Evolutionary conservation across 2,113 vertebrate genomes (phyloP).

Genomic region (Pandion haliaetus): DNA sequence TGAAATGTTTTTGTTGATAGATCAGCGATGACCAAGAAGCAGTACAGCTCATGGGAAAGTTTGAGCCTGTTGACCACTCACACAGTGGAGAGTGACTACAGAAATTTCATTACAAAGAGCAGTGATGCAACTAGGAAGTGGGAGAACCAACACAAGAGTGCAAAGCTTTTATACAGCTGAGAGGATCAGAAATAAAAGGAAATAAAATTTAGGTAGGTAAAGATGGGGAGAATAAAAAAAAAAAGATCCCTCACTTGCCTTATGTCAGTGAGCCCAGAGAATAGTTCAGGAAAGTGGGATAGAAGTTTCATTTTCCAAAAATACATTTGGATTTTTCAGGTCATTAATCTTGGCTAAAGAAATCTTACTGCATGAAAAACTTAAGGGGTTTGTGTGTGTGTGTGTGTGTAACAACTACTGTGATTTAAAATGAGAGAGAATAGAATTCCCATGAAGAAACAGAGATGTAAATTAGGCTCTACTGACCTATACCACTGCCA

Average conservation of each 20-base stretch:
- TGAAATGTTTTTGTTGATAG: slow-evolving; percentile 21
- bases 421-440: neutral
- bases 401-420: neutral
- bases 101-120: neutral
- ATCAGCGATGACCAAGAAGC: slow-evolving; percentile 42
- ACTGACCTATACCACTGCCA: neutral
- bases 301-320: slow-evolving; percentile 3
- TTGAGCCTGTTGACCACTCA: slow-evolving; percentile 32
- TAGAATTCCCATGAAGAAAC: neutral
- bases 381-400: fast-evolving
- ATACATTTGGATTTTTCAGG: neutral
- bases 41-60: slow-evolving; percentile 51
- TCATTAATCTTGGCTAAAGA: neutral
- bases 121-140: neutral
- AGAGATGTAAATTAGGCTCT: neutral
- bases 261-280: neutral
- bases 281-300: neutral
- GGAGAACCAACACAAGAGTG: neutral
- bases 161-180: neutral
- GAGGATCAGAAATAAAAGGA: neutral
- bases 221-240: neutral
- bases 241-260: neutral
- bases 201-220: neutral
- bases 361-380: neutral
- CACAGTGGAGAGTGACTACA: neutral